Base-by-base conservation (phyloP, 2,888 invertebrate species). In the Drosophila meridiana region DNA sequence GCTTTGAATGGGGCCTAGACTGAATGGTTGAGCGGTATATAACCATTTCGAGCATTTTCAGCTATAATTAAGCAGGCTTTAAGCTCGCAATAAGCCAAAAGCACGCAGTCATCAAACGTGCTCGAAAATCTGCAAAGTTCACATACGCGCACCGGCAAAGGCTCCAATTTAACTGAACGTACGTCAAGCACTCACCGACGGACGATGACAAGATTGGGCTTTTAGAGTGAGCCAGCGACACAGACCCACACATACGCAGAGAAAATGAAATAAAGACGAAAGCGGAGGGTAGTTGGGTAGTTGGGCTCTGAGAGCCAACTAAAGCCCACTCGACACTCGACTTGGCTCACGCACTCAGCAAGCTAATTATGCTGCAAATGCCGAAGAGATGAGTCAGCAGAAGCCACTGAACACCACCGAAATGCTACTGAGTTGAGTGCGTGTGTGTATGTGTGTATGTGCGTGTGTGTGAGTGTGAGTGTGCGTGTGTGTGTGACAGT, bases 361-460 rank as follows among this genome's bases (percentile, higher is more conserved):
- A 77, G 82, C 90, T 90, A 87, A 87, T 87, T 87, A 87, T 89
- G 87, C 89, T 89, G 71, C 76, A 90, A 87, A 87, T 87, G 77
- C 79, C 76, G 69, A 84, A 82, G 74, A 58, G 79, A 87, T 90
- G 86, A 87, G 84, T 65, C 79, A 79, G 90, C 90, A 77, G 45
- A 87, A 90, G 71, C 77, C 87, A 89, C 90, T 90, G 90, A 90
- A 75, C 75, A 78, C 76, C 81, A 58, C 64, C 71, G 61, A 87
- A 87, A 77, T 72, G 69, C 61, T 66, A 47, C 38, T 64, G 38
- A 61, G 28, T 61, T 55, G 40, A 34, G 34, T 34, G n/a, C n/a
- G n/a, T n/a, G n/a, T n/a, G n/a, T n/a, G 42, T 7, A 20, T 20
- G 20, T 20, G 20, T 20, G 20, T 20, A 1, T 20, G 34, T 34